Base-by-base conservation (phyloP, 2,888 invertebrate genomes). In the Didymodactylos carnosus region DNA sequence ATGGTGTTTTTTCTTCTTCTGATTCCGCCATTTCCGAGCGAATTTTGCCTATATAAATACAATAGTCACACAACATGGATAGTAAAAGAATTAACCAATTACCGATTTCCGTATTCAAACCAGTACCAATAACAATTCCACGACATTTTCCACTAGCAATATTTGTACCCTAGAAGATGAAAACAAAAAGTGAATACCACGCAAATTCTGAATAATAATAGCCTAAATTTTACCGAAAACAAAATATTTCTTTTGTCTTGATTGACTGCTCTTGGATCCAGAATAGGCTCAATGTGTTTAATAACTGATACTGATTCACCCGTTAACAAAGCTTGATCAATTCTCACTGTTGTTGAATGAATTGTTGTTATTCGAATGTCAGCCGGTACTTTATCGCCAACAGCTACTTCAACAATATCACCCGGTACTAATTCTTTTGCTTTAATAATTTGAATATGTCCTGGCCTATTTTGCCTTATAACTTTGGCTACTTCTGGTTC, bases 401-500 rank as follows among this genome's bases (percentile, higher is more conserved):
- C 98, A 75, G 88, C 97, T 78, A 98, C 88, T 86, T 99, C 98
- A 77, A 98, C 95, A 80, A 99, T 84, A 86, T 99, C 98, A 80
- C 98, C 98, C 82, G 98, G 98, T 70, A 98, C 95, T 82, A 99
- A 91, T 85, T 95, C 94, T 86, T 91, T 91, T 83, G 98, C 95
- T 80, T 94, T 88, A 82, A 99, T 88, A 87, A 94, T 94, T 85
- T 98, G 98, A 78, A 99, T 91, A 29, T 51, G 41, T 82, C 98
- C 97, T 79, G 91, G 87, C 86, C 95, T 94, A 87, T 94, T 94
- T 80, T 88, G 87, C 82, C 98, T 88, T 77, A 95, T 85, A 77
- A 98, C 95, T 88, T 99, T 99, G 82, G 98, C 98, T 92, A 99
- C 97, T 87, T 99, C 98, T 80, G 98, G 98, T 86, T 99, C 98